Percentiles rank a stretch among this genome's conserved stretches.
Conservation (phyloP, 2,888 invertebrate genomes). For the Holacanthella duospinosa region DNA sequence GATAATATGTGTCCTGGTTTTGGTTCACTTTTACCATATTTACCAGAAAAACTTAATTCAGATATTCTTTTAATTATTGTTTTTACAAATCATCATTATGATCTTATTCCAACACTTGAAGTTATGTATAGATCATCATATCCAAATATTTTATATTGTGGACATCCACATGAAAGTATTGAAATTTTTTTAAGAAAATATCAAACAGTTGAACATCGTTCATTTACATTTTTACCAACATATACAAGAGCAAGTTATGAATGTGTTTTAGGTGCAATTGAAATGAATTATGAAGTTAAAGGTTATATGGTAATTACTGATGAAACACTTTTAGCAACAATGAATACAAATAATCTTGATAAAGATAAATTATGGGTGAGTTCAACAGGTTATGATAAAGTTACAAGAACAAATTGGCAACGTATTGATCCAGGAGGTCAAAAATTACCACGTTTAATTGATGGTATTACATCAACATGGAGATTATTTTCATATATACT, state of each 20-base stretch:
- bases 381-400: conserved; percentile 30
- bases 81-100: conserved; percentile 38
- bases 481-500: conserved; percentile 35
- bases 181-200: conserved; percentile 38
- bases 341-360: conserved; percentile 36
- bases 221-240: conserved; percentile 38
- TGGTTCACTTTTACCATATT: conserved; percentile 34
- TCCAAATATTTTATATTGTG: conserved; percentile 39
- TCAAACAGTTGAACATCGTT: conserved; percentile 37
- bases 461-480: conserved; percentile 35
- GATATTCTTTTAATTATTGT: conserved; percentile 38
- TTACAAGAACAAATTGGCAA: conserved; percentile 30
- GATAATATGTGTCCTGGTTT: conserved; percentile 39
- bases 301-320: conserved; percentile 38
- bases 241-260: conserved; percentile 38
- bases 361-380: conserved; percentile 38
- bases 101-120: conserved; percentile 38
- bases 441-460: conserved; percentile 34
- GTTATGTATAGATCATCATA: conserved; percentile 38
- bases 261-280: conserved; percentile 39
- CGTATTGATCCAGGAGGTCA: conserved; percentile 34
- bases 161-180: conserved; percentile 38
- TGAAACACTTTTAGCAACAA: conserved; percentile 37
- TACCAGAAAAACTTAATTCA: conserved; percentile 23
- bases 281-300: conserved; percentile 40